These are phyloP conservation scores for Neolamprologus sp. DNA, from an alignment of 2,113 vertebrate genomes.

Conservation along the genomic window DNA sequence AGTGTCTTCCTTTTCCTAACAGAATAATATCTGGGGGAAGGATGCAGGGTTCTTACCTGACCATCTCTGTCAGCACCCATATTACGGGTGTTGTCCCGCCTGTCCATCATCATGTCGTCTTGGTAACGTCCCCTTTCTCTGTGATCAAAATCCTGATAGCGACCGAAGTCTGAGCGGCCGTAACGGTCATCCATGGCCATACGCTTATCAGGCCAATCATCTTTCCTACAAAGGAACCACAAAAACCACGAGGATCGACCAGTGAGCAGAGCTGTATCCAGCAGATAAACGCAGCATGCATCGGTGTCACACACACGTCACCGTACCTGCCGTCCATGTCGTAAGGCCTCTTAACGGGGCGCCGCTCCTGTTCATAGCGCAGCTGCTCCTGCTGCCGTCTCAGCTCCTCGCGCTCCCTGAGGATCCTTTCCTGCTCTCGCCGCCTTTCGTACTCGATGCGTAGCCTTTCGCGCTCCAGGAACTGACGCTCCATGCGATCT, in stretches of 20 bases:
- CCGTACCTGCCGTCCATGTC: slow-evolving; percentile 80
- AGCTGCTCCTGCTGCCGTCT: slow-evolving; percentile 91
- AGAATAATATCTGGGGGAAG: not conserved
- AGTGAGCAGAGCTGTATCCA: not conserved
- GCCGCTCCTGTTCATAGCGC: slow-evolving; percentile 86
- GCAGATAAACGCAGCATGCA: not conserved
- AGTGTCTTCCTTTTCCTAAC: not conserved
- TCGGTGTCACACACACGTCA: fast-evolving
- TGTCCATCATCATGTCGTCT: slow-evolving; percentile 76
- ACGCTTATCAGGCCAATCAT: slow-evolving; percentile 90
- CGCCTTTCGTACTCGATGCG: slow-evolving; percentile 88
- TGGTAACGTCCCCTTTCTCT: slow-evolving; percentile 84
- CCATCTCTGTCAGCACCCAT: slow-evolving; percentile 76
- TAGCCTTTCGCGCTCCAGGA: slow-evolving; percentile 86
- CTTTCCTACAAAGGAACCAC: slow-evolving; percentile 67
- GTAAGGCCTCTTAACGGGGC: slow-evolving; percentile 80
- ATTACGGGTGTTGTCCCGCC: slow-evolving; percentile 78
- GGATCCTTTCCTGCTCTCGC: slow-evolving; percentile 90
- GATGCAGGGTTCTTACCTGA: slow-evolving; percentile 31
- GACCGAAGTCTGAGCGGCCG: slow-evolving; percentile 75
- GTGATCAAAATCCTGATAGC: slow-evolving; percentile 89
- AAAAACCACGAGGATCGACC: not conserved
- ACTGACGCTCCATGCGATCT: slow-evolving; percentile 87
- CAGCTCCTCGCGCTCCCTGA: slow-evolving; percentile 89
- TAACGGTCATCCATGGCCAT: slow-evolving; percentile 82